These are phyloP conservation scores for Micrasema minimum DNA, from an alignment of 1,140 invertebrate genomes.

Conservation along the genomic window DNA sequence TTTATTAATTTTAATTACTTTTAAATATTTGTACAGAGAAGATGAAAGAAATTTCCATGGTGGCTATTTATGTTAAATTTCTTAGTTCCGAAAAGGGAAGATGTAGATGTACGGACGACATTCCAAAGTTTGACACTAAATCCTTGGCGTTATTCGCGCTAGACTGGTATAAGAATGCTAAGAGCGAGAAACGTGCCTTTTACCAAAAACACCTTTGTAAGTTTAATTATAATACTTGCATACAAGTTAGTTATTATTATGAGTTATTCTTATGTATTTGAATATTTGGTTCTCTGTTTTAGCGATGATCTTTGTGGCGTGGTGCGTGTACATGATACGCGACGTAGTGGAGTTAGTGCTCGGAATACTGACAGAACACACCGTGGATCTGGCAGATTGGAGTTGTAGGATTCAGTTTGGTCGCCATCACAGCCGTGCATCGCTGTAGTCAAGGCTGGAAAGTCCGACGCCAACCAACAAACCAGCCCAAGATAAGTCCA, in stretches of 20 bases:
- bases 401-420: constrained; percentile 69
- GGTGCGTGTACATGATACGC: constrained; percentile 62
- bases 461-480: constrained; percentile 59
- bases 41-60: no score
- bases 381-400: constrained; percentile 76
- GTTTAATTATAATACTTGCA: no score
- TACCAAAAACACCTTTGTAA: constrained; percentile 82
- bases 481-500: background rate
- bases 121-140: constrained; percentile 78
- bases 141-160: constrained; percentile 84
- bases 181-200: constrained; percentile 75
- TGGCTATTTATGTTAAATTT: background rate
- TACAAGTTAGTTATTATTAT: no score
- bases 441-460: constrained; percentile 64
- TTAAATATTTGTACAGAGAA: no score
- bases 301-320: constrained; percentile 78
- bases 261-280: no score
- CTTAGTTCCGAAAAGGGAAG: constrained; percentile 82
- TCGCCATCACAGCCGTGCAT: constrained; percentile 69
- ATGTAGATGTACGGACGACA: constrained; percentile 85
- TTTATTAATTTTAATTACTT: no score
- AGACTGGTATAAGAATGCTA: constrained; percentile 83
- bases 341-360: constrained; percentile 65
- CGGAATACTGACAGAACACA: constrained; percentile 72
- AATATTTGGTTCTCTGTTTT: constrained; percentile 61